Base-by-base conservation (phyloP, 23 tunicate species). In the Trididemnum miniatum region DNA sequence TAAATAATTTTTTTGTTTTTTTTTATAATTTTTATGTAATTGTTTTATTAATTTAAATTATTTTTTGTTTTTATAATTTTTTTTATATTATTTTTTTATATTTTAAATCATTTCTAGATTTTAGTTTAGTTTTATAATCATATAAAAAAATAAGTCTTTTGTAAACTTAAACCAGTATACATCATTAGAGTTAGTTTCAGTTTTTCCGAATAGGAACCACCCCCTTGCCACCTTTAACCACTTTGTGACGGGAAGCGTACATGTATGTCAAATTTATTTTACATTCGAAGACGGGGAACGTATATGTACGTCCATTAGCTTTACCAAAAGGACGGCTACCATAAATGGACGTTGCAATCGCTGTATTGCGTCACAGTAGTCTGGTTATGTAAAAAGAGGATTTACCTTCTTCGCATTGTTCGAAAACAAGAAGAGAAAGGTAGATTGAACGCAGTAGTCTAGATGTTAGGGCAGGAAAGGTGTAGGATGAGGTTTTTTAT, bases 241-340 rank as follows among this genome's bases (percentile, higher is more conserved):
- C 75, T 67, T 67, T n/a, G 75, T 30, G 75, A 67, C 38, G 38
- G 75, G 75, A 67, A 12, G 7, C 75, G n/a, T 67, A 67, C 75
- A 31, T 67, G 75, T 67, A 67, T 38, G 38, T 67, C 75, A 67
- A 67, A 67, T 67, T 67, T 67, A 67, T 67, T 67, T 67, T 33
- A 24, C 75, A 67, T 67, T 67, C 38, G 38, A 67, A 32, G 75
- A 67, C 38, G 75, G 75, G 38, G 38, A 67, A 67, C 38, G 75
- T 67, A 31, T 33, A 67, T 67, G 75, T 67, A 67, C 38, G 75
- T 67, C 75, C 75, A 67, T 24, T 3, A 12, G 75, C 25, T 67
- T 67, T 67, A 9, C 38, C 75, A 12, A 67, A 67, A 67, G 75
- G 75, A 67, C 18, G 75, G 75, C 75, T 67, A 24, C 25, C 38